These are phyloP conservation scores for Lepus timidus DNA, from an alignment of 2,113 vertebrate species.

Conservation along the genomic window DNA sequence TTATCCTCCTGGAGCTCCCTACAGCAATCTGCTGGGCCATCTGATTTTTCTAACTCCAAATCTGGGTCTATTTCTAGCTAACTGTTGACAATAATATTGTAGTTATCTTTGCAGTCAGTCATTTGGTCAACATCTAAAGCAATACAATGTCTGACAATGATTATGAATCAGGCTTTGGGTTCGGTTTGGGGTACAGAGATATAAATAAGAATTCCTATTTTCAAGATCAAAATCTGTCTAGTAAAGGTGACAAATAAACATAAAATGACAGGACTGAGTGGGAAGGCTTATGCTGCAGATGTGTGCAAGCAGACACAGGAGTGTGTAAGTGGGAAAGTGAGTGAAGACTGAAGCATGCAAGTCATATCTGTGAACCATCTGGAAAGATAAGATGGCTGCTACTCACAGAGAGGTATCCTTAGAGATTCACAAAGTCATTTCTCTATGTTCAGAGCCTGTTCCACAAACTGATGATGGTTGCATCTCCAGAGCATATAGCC, in stretches of 20 bases:
- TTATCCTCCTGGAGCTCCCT: slow-evolving; percentile 30
- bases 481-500: background rate
- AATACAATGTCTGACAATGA: background rate
- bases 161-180: background rate
- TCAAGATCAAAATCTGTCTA: background rate
- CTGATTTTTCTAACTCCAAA: slow-evolving; percentile 74
- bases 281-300: background rate
- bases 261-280: background rate
- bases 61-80: slow-evolving; percentile 68
- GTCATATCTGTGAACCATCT: background rate
- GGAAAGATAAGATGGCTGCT: background rate
- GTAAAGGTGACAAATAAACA: background rate
- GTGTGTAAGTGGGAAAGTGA: background rate
- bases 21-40: slow-evolving; percentile 76
- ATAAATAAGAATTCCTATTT: background rate
- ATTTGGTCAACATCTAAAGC: slow-evolving; percentile 20
- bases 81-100: slow-evolving; percentile 58
- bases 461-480: background rate
- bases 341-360: background rate
- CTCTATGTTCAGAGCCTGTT: background rate
- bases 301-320: background rate
- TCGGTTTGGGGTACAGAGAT: background rate
- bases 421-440: background rate
- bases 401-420: background rate
- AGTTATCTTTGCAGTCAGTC: slow-evolving; percentile 58